Base-by-base conservation (phyloP, 2,888 invertebrate species). In the Aromia moschata region DNA sequence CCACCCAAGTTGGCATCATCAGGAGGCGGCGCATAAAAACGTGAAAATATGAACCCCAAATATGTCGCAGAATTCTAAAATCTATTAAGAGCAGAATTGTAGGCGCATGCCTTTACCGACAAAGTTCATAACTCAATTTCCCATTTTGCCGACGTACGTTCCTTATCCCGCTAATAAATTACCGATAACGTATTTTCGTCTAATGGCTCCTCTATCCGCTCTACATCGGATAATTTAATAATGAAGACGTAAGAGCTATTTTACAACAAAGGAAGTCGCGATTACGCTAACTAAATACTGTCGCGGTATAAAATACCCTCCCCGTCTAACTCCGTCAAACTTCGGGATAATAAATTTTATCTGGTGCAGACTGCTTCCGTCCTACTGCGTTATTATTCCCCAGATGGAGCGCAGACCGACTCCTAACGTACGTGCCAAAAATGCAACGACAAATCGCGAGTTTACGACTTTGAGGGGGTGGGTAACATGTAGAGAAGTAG, bases 41-140 rank as follows among this genome's bases (percentile, higher is more conserved):
- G 40, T 15, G 56, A 40, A 56, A 47, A 47, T 56, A 47, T 46
- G 47, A 56, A 56, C 41, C n/a, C n/a, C n/a, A n/a, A n/a, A n/a
- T n/a, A n/a, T n/a, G n/a, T n/a, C n/a, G n/a, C n/a, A n/a, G n/a
- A n/a, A n/a, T n/a, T n/a, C n/a, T n/a, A n/a, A n/a, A n/a, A n/a
- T n/a, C n/a, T n/a, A n/a, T n/a, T n/a, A n/a, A n/a, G n/a, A n/a
- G n/a, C n/a, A n/a, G n/a, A n/a, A n/a, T n/a, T n/a, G n/a, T n/a
- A n/a, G n/a, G n/a, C n/a, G n/a, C n/a, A n/a, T n/a, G n/a, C n/a
- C n/a, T n/a, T n/a, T n/a, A n/a, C n/a, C n/a, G n/a, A n/a, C n/a
- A n/a, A n/a, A n/a, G n/a, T n/a, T n/a, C n/a, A n/a, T n/a, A n/a
- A n/a, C n/a, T n/a, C n/a, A n/a, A n/a, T n/a, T n/a, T n/a, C n/a